Percentiles rank a stretch among this genome's conserved stretches.
Conservation (phyloP, 2,888 invertebrate species). For the Julus scanicus region DNA sequence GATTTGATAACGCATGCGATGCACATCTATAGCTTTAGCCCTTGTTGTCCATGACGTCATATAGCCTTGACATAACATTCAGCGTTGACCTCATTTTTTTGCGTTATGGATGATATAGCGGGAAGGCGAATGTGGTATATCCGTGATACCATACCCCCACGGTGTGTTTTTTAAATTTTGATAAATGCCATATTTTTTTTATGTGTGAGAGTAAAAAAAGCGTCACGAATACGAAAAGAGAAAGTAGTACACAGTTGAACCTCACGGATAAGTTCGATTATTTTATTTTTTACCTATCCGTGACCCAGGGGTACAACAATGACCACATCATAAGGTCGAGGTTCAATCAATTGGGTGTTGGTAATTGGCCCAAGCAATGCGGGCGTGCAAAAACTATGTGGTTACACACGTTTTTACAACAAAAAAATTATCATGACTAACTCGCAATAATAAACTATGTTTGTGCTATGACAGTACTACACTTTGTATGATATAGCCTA, state of each 20-base stretch:
- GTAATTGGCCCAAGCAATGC: neutral
- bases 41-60: neutral
- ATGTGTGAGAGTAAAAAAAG: neutral
- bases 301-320: neutral
- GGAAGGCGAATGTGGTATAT: neutral
- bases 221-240: neutral
- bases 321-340: constrained; percentile 14
- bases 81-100: constrained; percentile 29
- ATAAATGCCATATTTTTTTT: constrained; percentile 4
- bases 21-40: neutral
- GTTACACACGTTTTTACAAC: neutral
- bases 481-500: neutral
- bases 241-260: neutral
- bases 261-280: neutral
- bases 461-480: neutral
- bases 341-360: constrained; percentile 6
- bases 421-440: neutral
- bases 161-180: neutral
- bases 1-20: neutral
- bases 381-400: neutral
- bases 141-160: constrained; percentile 28
- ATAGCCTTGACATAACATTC: constrained; percentile 12
- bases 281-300: neutral
- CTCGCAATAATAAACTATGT: neutral
- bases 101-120: constrained; percentile 34